These are phyloP conservation scores for Phyllotreta striolata DNA, from an alignment of 2,888 invertebrate genomes.

Conservation along the genomic window DNA sequence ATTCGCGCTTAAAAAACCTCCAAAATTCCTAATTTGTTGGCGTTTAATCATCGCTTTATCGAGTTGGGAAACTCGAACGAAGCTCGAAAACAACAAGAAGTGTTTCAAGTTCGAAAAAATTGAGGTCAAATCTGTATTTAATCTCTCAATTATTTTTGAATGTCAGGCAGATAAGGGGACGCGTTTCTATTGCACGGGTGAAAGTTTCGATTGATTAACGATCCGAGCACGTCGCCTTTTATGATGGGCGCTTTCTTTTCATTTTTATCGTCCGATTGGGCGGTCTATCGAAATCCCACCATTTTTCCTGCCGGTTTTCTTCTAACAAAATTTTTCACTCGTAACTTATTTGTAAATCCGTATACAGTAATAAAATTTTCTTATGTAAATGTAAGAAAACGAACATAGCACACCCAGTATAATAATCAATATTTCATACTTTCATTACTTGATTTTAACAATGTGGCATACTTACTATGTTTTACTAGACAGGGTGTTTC, in stretches of 20 bases:
- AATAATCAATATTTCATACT: no score
- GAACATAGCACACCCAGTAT: no score
- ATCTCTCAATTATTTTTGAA: constrained; percentile 10
- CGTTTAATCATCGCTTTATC: constrained; percentile 14
- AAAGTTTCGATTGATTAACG: constrained; percentile 15
- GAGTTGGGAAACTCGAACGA: constrained; percentile 8
- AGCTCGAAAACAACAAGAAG: constrained; percentile 6
- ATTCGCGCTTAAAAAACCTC: no score
- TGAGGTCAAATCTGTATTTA: constrained; percentile 6
- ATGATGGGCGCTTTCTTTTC: neutral
- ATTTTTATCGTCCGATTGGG: neutral
- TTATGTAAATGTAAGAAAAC: no score
- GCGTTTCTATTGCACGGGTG: constrained; percentile 4
- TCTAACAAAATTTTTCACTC: no score
- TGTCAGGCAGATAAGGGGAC: constrained; percentile 14
- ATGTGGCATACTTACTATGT: no score
- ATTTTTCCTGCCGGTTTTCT: no score
- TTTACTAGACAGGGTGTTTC: no score
- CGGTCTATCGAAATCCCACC: neutral
- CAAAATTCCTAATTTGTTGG: neutral
- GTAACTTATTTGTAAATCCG: no score
- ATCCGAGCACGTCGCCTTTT: neutral
- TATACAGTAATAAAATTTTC: no score
- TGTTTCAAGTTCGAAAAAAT: constrained; percentile 21
- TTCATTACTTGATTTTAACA: no score